Evolutionary conservation across 2,113 vertebrate species (phyloP), one percentile per base, ranked within the genome.

Genomic region (Origma solitaria): DNA sequence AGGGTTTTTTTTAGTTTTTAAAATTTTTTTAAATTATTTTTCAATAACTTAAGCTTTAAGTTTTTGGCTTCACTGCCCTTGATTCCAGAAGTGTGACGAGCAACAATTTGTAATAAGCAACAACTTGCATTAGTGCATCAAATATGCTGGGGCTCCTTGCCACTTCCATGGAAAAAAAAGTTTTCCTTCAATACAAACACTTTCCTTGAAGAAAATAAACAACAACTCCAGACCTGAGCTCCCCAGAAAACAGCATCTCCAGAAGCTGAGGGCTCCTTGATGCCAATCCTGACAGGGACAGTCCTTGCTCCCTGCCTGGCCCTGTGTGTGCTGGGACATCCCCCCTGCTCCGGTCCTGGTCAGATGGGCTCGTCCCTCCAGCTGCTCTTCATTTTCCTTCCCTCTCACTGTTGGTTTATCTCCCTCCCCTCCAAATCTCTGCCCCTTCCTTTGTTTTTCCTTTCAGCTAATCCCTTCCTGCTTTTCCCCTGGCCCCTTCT

Each of bases 401-500:
- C 69, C 40, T 89, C 80, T 78, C 3, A 0, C 38, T 44, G 72
- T 38, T 1, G 0, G 60, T 86, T 94, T 90, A 84, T 91, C 83
- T 84, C 73, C 44, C 44, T 94, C 35, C 49, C 17, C 35, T 92
- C 56, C 3, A 0, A 78, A 86, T 95, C 83, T 86, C 61, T 94
- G 86, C 61, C 65, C 31, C 28, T 79, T 96, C 77, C 81, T 95
- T 97, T 97, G 86, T 95, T 94, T 95, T 96, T 82, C 66, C 86
- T 91, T 95, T 91, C 89, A 84, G 18, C 57, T 96, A 97, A 95
- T 92, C 91, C 86, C 86, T 96, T 95, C 95, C 92, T 95, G 91
- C 92, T 84, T 97, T 94, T 94, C 61, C 64, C 72, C 21, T 7
- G 53, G 84, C 83, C 81, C 47, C 57, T 78, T 95, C 83, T 91